Evolutionary conservation across 1,140 invertebrate species (phyloP), one percentile per base, ranked within the genome.

Genomic region (Zaprionus lachaisei): DNA sequence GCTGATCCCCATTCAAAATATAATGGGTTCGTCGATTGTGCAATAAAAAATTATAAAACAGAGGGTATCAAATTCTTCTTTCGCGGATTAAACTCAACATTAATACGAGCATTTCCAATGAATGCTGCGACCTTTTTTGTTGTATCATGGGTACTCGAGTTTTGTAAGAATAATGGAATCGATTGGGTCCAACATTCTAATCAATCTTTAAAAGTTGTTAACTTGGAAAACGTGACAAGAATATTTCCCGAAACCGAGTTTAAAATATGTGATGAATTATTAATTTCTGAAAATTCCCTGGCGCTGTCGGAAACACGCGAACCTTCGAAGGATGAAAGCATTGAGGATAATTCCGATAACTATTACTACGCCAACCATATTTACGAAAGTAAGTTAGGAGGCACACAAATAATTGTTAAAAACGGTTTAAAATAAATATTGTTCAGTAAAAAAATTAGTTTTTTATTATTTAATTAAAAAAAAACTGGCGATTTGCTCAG

Each of bases 41-140:
- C 96, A 3, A 92, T 93, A 15, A 94, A 96, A 80, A 97, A 96
- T 31, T 93, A 96, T 28, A 92, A 92, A 26, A 83, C 92, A 0
- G 97, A 98, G 84, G 97, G 97, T 1, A 94, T 94, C 66, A 72
- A 80, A 0, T 96, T 95, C 69, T 94, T 98, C 67, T 94, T 94
- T 22, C 93, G 96, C 12, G 97, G 97, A 0, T 83, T 98, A 0
- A 95, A 94, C 12, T 96, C 97, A 1, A 96, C 97, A 0, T 92
- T 97, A 15, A 91, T 98, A 37, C 94, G 98, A 49, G 97, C 98
- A 1, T 98, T 99, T 93, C 97, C 98, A 0, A 96, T 96, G n/a
- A 99, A 99, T 86, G 98, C 97, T 0, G 97, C 96, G 2, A 98
- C 97, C 37, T 98, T 99, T 91, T 94, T 96, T 4, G 96, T 97